Evolutionary conservation across 1,140 invertebrate species (phyloP).

Genomic region (Meloidogyne hapla): DNA sequence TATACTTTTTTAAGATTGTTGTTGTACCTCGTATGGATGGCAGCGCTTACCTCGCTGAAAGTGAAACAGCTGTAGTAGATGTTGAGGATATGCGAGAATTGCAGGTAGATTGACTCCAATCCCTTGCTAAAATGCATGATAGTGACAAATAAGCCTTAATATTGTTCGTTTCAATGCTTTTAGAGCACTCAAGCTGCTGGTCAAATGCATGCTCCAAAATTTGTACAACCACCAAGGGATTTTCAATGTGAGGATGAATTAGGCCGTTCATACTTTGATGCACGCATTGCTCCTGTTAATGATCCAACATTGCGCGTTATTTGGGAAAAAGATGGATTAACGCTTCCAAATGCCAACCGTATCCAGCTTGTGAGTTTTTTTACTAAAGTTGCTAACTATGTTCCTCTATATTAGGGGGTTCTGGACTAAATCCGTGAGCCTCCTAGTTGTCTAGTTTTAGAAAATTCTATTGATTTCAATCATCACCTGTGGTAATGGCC

Average conservation of each 20-base stretch:
- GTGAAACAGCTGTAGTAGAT: conserved; percentile 40
- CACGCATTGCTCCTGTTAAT: conserved; percentile 62
- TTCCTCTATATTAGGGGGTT: too few relatives aligned
- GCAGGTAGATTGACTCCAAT: conserved; percentile 31
- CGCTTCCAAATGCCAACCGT: conserved; percentile 68
- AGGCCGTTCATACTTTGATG: conserved; percentile 73
- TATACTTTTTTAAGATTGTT: conserved; percentile 2
- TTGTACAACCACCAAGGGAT: conserved; percentile 43
- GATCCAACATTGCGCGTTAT: conserved; percentile 64
- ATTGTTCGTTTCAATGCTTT: neutral
- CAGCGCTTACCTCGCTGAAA: conserved; percentile 18
- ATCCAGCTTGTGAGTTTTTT: conserved; percentile 68
- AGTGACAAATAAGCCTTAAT: too few relatives aligned
- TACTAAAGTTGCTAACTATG: conserved; percentile 1
- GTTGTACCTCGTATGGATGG: conserved; percentile 35
- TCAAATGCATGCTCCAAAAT: conserved; percentile 38
- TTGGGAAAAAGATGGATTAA: conserved; percentile 86
- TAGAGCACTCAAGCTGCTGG: conserved; percentile 36
- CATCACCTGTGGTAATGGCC: too few relatives aligned
- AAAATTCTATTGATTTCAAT: too few relatives aligned
- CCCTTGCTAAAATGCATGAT: too few relatives aligned
- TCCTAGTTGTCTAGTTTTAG: too few relatives aligned
- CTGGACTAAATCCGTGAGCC: too few relatives aligned
- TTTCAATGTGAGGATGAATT: conserved; percentile 60
- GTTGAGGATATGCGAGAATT: conserved; percentile 61